Evolutionary conservation across 2,888 invertebrate genomes (phyloP), one percentile per base, ranked within the genome.

Genomic region (Aleiodes alternator): DNA sequence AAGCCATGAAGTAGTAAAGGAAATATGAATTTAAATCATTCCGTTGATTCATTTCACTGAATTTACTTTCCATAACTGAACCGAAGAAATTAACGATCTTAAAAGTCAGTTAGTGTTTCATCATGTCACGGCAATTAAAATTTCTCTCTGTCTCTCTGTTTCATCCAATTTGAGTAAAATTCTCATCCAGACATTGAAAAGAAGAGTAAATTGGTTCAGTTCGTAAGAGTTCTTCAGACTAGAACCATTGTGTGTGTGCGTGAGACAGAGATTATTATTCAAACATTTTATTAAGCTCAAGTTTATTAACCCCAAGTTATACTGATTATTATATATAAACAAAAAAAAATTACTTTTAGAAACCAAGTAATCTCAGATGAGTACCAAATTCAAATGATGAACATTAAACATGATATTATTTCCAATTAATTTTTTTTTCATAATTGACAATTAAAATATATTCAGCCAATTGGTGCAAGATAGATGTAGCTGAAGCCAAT

Each of bases 251-350:
- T 34, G 23, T 23, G 23, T 23, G 23, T 23, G 23, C 2, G 12
- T 61, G 12, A 61, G 11, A n/a, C n/a, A 43, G n/a, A 43, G 3
- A 8, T 31, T n/a, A n/a, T 38, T 34, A 1, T 9, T 43, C 23
- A 38, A 11, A 16, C 3, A 43, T 16, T 48, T n/a, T 64, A 64
- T 48, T 16, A 14, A 64, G 6, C 43, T n/a, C 48, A 38, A 48
- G 64, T 64, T 43, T 48, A n/a, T 48, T 64, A 48, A 64, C 64
- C 64, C 23, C 12, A 7, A 64, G 16, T 16, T 48, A 16, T 6
- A 43, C 16, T n/a, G 14, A 50, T 31, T 51, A 34, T 34, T 6
- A 34, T 34, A 34, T 34, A 34, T 34, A 6, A 34, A 6, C 4
- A 3, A 34, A 14, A 12, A 14, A 14, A 50, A 0, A 68, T 51